Conservation (phyloP, 2,113 vertebrate species). For the Camelus dromedarius region DNA sequence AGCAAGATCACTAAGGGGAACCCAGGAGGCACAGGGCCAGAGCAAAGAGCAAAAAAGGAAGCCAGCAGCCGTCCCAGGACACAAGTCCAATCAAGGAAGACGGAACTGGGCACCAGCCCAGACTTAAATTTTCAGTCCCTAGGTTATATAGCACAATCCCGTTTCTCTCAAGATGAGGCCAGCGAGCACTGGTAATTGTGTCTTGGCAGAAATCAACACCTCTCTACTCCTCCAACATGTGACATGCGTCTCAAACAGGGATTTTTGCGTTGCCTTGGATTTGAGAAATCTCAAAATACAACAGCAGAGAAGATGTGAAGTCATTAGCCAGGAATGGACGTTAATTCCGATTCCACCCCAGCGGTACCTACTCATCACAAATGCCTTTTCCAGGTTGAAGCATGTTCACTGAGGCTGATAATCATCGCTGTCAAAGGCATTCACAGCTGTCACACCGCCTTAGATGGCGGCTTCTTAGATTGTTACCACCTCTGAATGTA, state of each 20-base stretch:
- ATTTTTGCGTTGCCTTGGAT: conserved; percentile 4
- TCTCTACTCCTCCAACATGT: not conserved
- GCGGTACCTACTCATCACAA: not conserved
- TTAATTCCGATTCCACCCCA: not conserved
- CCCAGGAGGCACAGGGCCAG: not conserved
- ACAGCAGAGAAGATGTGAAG: not conserved
- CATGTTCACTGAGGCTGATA: conserved; percentile 39
- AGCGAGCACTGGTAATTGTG: not conserved
- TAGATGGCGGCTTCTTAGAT: conserved; percentile 7
- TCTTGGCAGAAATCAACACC: conserved; percentile 7
- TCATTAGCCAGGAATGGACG: not conserved
- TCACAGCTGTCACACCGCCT: conserved; percentile 58
- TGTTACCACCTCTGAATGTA: conserved; percentile 56
- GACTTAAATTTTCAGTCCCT: conserved; percentile 27
- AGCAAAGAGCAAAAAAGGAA: not conserved
- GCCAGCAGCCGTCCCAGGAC: not conserved
- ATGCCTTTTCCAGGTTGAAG: conserved; percentile 46
- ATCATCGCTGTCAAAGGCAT: conserved; percentile 56
- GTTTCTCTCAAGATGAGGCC: conserved; percentile 6
- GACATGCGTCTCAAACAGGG: not conserved
- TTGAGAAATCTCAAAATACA: conserved; percentile 1
- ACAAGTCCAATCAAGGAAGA: not conserved
- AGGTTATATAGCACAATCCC: not conserved
- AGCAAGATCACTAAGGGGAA: conserved; percentile 12
- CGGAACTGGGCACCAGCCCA: not conserved